A percentile compares a stretch with the other conserved stretches of the same genome.
These are phyloP conservation scores for Xenopus tropicalis DNA, from an alignment of 2,113 vertebrate genomes.

Conservation along the genomic window UCB_Xtro_10.0 CM004447.2:162672501-162673000, in stretches of 20 bases:
- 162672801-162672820: constrained; percentile 58
- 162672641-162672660: not conserved
- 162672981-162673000: no score
- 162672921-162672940: no score
- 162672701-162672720: not conserved
- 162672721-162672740: not conserved
- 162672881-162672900: no score
- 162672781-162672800: constrained; percentile 52
- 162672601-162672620: constrained; percentile 59
- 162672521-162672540: constrained; percentile 54
- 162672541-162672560: constrained; percentile 56
- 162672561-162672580: constrained; percentile 54
- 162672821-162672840: constrained; percentile 51
- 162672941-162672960: no score
- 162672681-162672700: not conserved
- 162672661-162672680: no score
- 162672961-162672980: no score
- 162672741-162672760: constrained; percentile 51
- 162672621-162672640: constrained; percentile 46
- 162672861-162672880: constrained; percentile 48
- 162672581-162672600: constrained; percentile 45
- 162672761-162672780: constrained; percentile 59
- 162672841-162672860: constrained; percentile 56
- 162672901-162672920: no score
- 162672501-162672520: constrained; percentile 50